A percentile compares a stretch with the other conserved stretches of the same genome.
Conservation (phyloP, 2,113 vertebrate species). For the Gyps fulvus region DNA sequence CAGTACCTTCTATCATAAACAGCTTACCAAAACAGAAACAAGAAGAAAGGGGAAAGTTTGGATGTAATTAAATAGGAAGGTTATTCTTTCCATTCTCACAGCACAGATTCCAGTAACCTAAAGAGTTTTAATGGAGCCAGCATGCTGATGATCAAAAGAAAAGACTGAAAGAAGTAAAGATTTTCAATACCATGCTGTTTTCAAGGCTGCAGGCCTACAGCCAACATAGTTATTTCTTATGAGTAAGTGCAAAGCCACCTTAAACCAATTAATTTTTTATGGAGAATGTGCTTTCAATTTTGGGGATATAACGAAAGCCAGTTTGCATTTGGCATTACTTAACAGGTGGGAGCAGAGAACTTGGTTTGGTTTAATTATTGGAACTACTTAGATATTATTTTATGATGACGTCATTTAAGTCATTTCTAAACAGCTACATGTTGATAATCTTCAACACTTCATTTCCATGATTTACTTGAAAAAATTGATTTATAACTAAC, state of each 20-base stretch:
- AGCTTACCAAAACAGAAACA: neutral
- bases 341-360: neutral
- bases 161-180: conserved; percentile 19
- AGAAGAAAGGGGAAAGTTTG: neutral
- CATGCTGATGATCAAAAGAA: neutral
- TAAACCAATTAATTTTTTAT: neutral
- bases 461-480: neutral
- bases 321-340: neutral
- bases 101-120: neutral
- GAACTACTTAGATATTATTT: neutral
- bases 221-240: neutral
- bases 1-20: neutral
- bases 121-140: neutral
- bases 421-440: neutral
- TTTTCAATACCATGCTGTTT: conserved; percentile 9
- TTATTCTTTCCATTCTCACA: neutral
- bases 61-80: neutral
- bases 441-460: neutral
- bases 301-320: neutral
- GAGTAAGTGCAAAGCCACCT: neutral
- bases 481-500: neutral
- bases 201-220: neutral
- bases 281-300: neutral
- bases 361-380: neutral
- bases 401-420: neutral